These are phyloP conservation scores for Magallana gigas DNA, from an alignment of 1,140 invertebrate genomes.

Conservation along the genomic window DNA sequence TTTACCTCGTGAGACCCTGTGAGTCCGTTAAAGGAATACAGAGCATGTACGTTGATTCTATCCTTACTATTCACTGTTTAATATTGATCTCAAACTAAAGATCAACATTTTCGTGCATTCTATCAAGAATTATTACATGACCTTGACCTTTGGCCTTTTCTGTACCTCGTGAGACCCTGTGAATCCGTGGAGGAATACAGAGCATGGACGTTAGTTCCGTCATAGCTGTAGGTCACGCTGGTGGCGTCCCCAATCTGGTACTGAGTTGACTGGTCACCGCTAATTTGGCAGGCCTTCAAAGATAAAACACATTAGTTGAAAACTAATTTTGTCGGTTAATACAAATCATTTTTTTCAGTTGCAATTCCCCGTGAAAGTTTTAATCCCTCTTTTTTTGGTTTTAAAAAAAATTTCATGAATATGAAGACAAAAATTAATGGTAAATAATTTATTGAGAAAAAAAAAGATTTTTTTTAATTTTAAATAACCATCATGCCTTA, in stretches of 20 bases:
- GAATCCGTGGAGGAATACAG: background rate
- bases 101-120: too few species aligned
- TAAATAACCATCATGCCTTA: too few species aligned
- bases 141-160: background rate
- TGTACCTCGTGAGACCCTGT: constrained; percentile 12
- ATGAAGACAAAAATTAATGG: too few species aligned
- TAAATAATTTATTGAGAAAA: too few species aligned
- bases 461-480: too few species aligned
- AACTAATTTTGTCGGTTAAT: background rate
- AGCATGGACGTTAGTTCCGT: constrained; percentile 24
- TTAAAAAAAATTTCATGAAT: too few species aligned
- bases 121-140: too few species aligned
- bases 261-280: background rate
- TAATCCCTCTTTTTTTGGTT: too few species aligned
- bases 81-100: too few species aligned
- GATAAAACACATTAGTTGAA: background rate
- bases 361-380: too few species aligned
- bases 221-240: background rate
- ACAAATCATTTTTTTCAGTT: too few species aligned
- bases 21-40: background rate
- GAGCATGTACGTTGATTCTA: background rate
- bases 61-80: background rate
- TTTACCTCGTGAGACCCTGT: background rate
- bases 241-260: constrained; percentile 19
- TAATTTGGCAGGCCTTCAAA: constrained; percentile 31